Evolutionary conservation across 2,888 invertebrate genomes (phyloP).

Genomic region (Trissoscelio sp.): DNA sequence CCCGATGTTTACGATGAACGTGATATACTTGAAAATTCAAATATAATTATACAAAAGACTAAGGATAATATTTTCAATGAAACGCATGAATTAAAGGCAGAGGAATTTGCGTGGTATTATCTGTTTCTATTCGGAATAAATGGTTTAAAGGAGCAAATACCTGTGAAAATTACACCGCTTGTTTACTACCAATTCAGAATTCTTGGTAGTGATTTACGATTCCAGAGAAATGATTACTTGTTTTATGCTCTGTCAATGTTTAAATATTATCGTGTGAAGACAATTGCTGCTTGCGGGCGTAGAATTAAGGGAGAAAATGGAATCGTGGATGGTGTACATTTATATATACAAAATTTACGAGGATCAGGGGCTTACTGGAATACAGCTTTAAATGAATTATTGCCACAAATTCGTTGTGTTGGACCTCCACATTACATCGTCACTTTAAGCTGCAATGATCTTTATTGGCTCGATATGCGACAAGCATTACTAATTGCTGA

Average conservation of each 20-base stretch:
- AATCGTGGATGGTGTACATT: constrained; percentile 71
- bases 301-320: constrained; percentile 53
- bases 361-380: constrained; percentile 73
- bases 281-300: constrained; percentile 71
- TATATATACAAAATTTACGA: constrained; percentile 75
- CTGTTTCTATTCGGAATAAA: no score
- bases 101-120: no score
- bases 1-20: constrained; percentile 29
- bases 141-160: constrained; percentile 55
- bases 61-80: no score
- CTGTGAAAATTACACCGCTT: constrained; percentile 71
- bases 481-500: constrained; percentile 76
- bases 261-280: constrained; percentile 67
- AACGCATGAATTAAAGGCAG: no score
- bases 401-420: constrained; percentile 75
- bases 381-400: constrained; percentile 73
- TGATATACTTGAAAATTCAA: no score
- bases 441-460: constrained; percentile 70
- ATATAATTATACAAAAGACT: no score
- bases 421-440: constrained; percentile 77
- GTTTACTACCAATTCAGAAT: constrained; percentile 71
- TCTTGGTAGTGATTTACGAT: constrained; percentile 66
- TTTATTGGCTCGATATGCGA: constrained; percentile 76
- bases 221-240: no score
- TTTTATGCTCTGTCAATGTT: constrained; percentile 73